Evolutionary conservation across 2,888 invertebrate genomes (phyloP).

Genomic region (Drosophila macrospina): DNA sequence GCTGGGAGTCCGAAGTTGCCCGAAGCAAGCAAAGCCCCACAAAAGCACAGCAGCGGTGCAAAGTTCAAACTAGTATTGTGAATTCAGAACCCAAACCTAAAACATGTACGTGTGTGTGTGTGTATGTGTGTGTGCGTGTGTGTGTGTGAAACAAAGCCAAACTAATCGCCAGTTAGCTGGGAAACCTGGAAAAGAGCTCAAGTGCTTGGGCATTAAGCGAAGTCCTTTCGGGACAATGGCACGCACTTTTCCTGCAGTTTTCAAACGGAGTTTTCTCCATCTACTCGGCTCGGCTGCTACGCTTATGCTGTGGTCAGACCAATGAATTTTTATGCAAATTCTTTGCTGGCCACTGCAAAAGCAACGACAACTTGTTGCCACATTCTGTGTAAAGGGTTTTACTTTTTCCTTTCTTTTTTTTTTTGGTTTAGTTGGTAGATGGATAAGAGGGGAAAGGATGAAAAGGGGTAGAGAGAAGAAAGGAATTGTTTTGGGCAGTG

Average conservation of each 20-base stretch:
- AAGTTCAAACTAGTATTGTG: neutral
- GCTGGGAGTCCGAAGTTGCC: constrained; percentile 16
- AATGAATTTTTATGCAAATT: constrained; percentile 76
- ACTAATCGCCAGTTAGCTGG: constrained; percentile 46
- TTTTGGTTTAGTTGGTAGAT: neutral
- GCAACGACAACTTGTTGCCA: constrained; percentile 57
- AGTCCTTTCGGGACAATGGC: constrained; percentile 38
- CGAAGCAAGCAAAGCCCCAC: neutral
- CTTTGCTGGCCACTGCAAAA: constrained; percentile 31
- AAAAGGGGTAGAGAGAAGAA: no score
- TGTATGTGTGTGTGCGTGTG: constrained; percentile 9
- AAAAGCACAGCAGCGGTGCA: neutral
- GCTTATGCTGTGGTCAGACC: constrained; percentile 2
- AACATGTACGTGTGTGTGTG: neutral
- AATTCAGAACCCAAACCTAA: neutral
- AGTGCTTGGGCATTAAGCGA: constrained; percentile 44
- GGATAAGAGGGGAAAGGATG: neutral
- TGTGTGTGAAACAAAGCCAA: constrained; percentile 23
- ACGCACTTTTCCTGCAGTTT: constrained; percentile 33
- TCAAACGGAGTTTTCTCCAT: neutral
- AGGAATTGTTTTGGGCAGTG: no score
- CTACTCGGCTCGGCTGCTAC: neutral
- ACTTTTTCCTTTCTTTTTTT: neutral
- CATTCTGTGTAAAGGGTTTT: constrained; percentile 16
- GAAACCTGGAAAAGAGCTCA: constrained; percentile 21